Evolutionary conservation across 1,140 invertebrate species (phyloP), one percentile per base, ranked within the genome.

Genomic region (Camponotus vicinus): DNA sequence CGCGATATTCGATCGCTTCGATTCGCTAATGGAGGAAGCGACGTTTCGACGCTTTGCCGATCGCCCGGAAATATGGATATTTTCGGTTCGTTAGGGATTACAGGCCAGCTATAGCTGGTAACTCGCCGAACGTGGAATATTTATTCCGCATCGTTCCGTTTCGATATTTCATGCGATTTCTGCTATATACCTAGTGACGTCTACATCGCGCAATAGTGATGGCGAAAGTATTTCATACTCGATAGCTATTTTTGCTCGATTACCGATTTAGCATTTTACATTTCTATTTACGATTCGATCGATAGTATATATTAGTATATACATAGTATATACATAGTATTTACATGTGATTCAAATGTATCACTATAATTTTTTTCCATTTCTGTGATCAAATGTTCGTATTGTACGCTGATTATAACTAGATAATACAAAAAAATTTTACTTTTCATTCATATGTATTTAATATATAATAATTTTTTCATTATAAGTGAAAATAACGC

Each of bases 71-170:
- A 78, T 78, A 78, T 66, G 76, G 76, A 78, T 78, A 78, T 78
- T 78, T 78, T 78, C 59, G 76, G 76, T 78, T 78, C 76, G 76
- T 78, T 78, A 78, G 40, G 76, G 76, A 78, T 78, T 78, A 78
- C 76, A 32, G 32, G 27, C 40, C 40, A 7, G 11, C 15, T 52
- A 27, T 59, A 59, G 27, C 59, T 45, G 76, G 59, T 78, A 66
- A 78, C 76, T 66, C 59, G 27, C 37, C 71, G 59, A 3, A 4
- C 8, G 76, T 78, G 59, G 40, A 78, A 78, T 66, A 78, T 78
- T 78, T 78, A 64, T 66, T 78, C 76, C 59, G 34, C 59, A 45
- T 52, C 71, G 71, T 75, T 75, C 27, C 15, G 4, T 49, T 42
- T 3, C 59, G 27, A 42, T 78, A 66, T 78, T 78, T 63, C 27